Base-by-base conservation (phyloP, 2,113 vertebrate species). In the Oostethus manadensis region DNA sequence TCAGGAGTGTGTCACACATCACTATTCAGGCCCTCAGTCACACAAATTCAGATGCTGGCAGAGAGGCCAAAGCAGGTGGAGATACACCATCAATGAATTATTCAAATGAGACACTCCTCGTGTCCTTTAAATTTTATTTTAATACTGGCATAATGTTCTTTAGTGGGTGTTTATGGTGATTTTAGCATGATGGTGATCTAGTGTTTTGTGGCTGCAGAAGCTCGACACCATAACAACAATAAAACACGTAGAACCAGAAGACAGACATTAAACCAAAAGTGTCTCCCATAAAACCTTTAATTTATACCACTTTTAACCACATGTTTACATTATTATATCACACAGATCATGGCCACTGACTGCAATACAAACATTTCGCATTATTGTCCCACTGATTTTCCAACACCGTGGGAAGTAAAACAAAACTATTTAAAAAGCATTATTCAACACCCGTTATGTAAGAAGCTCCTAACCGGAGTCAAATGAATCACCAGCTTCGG, bases 1-100 rank as follows among this genome's bases (percentile, higher is more conserved):
- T 82, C 76, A 72, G 85, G 85, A 88, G 86, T 77, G 87, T 88
- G 89, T 89, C 83, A 86, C 83, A 82, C 80, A 86, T 87, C 84
- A 86, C 78, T 68, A 86, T 86, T 86, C 79, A 86, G 78, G 60
- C 59, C 38, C 79, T 47, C 75, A 63, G 70, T 85, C 86, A 82
- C 76, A 81, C 86, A 77, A 64, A 82, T 78, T 80, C 74, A 84
- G 72, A 80, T 71, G 71, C 70, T 76, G 78, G 71, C 79, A 71
- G 56, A 58, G 73, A 75, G 75, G 78, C 83, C 20, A 71, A 80
- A 77, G 83, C 83, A 87, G 85, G 85, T 86, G 84, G 82, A 79
- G 83, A 82, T 81, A 81, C 80, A 86, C 74, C 76, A 81, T 84
- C 83, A 84, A 83, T 84, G 83, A 87, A 85, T 85, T 85, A 84